Base-by-base conservation (phyloP, 2,113 vertebrate species). In the Nestor notabilis region DNA sequence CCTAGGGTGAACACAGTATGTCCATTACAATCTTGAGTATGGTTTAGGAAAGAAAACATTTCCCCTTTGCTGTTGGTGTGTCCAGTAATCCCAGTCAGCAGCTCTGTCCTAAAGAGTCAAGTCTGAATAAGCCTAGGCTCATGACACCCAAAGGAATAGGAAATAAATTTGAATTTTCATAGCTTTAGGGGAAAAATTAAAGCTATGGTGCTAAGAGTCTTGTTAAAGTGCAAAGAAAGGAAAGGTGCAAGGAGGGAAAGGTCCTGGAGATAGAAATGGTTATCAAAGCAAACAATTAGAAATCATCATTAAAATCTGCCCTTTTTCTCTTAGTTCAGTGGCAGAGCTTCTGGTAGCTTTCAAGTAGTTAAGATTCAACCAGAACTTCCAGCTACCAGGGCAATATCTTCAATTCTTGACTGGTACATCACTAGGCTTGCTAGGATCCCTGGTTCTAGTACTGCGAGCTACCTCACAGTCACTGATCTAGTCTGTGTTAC, bases 211-310 rank as follows among this genome's bases (percentile, higher is more conserved):
- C 44, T 58, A 33, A 29, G 15, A 58, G 29, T 43, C 68, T 58
- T 24, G 33, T 24, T 35, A 35, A 24, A 33, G 10, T 37, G 23
- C 35, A 61, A 37, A 61, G 60, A 61, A 61, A 35, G 23, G n/a
- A n/a, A 25, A 39, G 60, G 35, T 35, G 56, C 56, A 35, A 58
- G 7, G 53, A 19, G 20, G 39, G 56, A 53, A 83, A 77, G 8
- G 5, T 83, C 80, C 37, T 68, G 71, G 43, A 18, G 6, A 7
- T 16, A 41, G 29, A 39, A 6, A 39, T 0, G 0, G 5, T 49
- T 41, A 78, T 41, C 29, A 83, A 69, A 85, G 13, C 23, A 80
- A 87, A 39, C 33, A 65, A 76, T 69, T 3, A 84, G 18, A 78
- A 84, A 52, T 47, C 5, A 11, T 31, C 0, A 3, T 64, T 64